phyloP scores from a whole-genome alignment of 1,140 invertebrate genomes.

The Magallana angulata region DNA sequence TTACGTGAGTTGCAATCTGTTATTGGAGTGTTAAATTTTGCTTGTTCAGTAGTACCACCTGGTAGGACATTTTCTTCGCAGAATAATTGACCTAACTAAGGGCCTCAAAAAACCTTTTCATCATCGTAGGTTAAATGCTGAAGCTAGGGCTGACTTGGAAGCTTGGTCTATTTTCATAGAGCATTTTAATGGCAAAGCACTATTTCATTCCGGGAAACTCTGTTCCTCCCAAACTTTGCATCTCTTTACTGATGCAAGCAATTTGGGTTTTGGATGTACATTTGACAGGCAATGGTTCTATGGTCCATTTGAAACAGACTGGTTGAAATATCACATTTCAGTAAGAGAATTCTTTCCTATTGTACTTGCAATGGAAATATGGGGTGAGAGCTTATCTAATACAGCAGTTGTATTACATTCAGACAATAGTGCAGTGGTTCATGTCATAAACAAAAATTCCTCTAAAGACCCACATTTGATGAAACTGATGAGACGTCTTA shows the following conservation, averaged over 20 bases:
- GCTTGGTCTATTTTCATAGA: constrained; percentile 34
- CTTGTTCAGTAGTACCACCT: constrained; percentile 18
- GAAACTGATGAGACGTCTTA: constrained; percentile 42
- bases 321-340: constrained; percentile 39
- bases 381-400: not conserved
- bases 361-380: constrained; percentile 39
- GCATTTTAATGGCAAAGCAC: constrained; percentile 35
- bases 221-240: not conserved
- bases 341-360: constrained; percentile 49
- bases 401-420: constrained; percentile 10
- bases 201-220: not conserved
- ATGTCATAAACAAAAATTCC: constrained; percentile 47
- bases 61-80: constrained; percentile 40
- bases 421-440: constrained; percentile 46
- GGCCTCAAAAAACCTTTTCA: constrained; percentile 6
- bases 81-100: constrained; percentile 42
- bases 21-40: constrained; percentile 51
- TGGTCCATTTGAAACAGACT: not conserved
- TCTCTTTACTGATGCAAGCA: constrained; percentile 42
- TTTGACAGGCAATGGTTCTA: not conserved
- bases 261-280: not conserved
- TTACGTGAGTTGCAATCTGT: constrained; percentile 47
- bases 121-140: not conserved
- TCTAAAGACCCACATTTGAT: constrained; percentile 30
- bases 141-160: constrained; percentile 30